These are phyloP conservation scores for Saccostrea cuccullata DNA, from an alignment of 1,140 invertebrate genomes.

Conservation along the genomic window DNA sequence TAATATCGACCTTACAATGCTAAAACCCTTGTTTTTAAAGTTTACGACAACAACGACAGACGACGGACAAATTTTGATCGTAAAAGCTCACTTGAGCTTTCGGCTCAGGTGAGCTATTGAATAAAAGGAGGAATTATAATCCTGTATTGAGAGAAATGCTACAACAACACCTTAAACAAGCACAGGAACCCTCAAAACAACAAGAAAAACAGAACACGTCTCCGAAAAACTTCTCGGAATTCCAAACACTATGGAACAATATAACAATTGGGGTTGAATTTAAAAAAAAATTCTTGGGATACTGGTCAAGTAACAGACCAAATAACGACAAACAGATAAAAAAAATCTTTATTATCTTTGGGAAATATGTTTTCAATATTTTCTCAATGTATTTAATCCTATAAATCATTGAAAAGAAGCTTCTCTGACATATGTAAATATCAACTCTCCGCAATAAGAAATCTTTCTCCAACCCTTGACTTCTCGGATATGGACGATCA, in stretches of 20 bases:
- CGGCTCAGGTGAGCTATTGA: no score
- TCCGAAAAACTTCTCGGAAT: background rate
- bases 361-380: background rate
- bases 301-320: no score
- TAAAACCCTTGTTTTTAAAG: no score
- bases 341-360: background rate
- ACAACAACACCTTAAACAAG: no score
- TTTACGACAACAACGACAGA: no score
- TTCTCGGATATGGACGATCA: background rate
- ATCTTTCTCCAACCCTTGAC: background rate
- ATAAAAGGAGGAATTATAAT: no score
- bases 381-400: background rate
- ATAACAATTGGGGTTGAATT: background rate
- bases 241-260: slow-evolving; percentile 15
- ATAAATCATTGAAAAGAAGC: slow-evolving; percentile 7
- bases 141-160: no score
- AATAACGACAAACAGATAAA: slow-evolving; percentile 1
- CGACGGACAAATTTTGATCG: no score
- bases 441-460: background rate
- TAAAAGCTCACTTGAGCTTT: no score
- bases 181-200: no score
- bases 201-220: background rate
- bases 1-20: no score
- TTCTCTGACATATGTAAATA: background rate
- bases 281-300: background rate